phyloP scores from a whole-genome alignment of 2,797 vertebrate species.

The Vireo griseus region DNA sequence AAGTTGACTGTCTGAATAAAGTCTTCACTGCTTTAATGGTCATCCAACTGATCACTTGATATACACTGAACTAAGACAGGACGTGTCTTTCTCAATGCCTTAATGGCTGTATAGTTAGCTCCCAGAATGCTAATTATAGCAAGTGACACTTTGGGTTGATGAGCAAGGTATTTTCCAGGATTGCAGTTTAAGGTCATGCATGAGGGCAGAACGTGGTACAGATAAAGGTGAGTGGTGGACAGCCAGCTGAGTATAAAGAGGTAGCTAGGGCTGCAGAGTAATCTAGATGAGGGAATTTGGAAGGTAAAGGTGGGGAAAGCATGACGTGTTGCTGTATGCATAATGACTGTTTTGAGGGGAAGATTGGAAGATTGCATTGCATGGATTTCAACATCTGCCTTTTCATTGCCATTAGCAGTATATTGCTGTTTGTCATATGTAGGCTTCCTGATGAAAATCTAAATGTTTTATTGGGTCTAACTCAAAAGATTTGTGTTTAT shows the following conservation, averaged over 20 bases:
- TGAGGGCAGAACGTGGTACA: background rate
- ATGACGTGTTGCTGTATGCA: background rate
- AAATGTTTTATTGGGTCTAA: background rate
- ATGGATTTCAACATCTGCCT: background rate
- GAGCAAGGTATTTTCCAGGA: conserved; percentile 28
- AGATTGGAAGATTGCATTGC: background rate
- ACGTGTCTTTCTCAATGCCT: background rate
- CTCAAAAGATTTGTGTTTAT: background rate
- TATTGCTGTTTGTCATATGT: background rate
- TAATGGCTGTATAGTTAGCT: background rate
- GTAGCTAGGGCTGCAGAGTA: background rate
- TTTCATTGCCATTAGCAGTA: background rate
- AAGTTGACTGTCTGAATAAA: background rate
- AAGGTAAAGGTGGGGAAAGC: background rate
- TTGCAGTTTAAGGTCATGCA: conserved; percentile 1
- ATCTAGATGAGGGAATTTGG: background rate
- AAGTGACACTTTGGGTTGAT: conserved; percentile 15
- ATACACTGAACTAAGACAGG: background rate
- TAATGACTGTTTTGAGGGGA: background rate
- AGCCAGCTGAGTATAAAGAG: background rate
- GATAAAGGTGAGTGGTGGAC: background rate
- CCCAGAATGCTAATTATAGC: conserved; percentile 34
- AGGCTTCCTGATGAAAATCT: background rate
- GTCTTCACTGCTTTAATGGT: background rate
- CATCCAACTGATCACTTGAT: background rate